These are phyloP conservation scores for Pollenia labialis DNA, from an alignment of 2,888 invertebrate genomes.

Conservation along the genomic window DNA sequence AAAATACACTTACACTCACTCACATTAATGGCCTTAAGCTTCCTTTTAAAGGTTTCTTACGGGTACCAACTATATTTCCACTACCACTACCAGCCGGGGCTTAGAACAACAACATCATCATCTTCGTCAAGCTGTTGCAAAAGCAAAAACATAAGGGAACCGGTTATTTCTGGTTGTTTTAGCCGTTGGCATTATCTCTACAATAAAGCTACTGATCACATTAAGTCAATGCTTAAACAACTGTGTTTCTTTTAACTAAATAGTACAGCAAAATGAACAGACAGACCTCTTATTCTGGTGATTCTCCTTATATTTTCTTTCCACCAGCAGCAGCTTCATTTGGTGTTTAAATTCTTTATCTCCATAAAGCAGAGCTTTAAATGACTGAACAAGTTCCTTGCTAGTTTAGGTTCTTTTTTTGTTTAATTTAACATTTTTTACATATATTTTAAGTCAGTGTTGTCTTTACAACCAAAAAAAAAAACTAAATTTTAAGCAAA, in stretches of 20 bases:
- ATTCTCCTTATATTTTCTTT: constrained; percentile 30
- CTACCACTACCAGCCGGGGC: constrained; percentile 18
- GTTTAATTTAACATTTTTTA: too few relatives aligned
- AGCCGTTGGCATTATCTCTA: constrained; percentile 67
- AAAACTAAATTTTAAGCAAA: too few relatives aligned
- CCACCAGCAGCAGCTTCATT: constrained; percentile 48
- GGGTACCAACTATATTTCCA: constrained; percentile 16
- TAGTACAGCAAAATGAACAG: constrained; percentile 22
- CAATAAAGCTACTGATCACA: constrained; percentile 72
- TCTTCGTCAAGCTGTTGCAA: constrained; percentile 50
- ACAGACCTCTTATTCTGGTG: constrained; percentile 23
- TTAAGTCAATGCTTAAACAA: constrained; percentile 73
- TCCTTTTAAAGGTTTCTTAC: constrained; percentile 66
- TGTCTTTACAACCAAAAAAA: too few relatives aligned
- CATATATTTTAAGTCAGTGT: too few relatives aligned
- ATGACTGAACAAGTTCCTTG: neutral
- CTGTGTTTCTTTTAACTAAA: constrained; percentile 69
- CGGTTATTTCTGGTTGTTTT: constrained; percentile 63
- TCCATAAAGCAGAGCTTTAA: neutral
- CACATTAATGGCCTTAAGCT: constrained; percentile 27
- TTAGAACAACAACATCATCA: constrained; percentile 55
- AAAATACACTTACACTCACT: neutral
- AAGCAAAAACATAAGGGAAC: constrained; percentile 37
- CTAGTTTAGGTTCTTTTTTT: too few relatives aligned
- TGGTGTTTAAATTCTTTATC: constrained; percentile 28